Conservation (phyloP, 2,797 vertebrate species). For the Sandelia bainsii region DNA sequence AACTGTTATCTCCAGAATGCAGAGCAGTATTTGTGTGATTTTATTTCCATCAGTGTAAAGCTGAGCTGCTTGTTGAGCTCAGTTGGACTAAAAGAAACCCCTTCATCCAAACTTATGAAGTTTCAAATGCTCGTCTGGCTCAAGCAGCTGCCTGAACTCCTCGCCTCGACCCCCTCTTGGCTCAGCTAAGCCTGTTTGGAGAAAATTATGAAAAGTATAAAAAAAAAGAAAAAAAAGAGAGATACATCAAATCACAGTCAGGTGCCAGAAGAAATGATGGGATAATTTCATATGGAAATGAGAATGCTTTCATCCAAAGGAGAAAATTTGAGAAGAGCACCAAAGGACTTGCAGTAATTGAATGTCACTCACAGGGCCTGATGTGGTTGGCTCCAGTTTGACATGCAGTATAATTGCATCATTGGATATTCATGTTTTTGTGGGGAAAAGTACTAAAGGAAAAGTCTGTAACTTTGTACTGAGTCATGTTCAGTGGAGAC, state of each 20-base stretch:
- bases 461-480: constrained; percentile 24
- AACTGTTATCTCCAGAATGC: constrained; percentile 71
- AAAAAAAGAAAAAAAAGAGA: constrained; percentile 5
- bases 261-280: constrained; percentile 58
- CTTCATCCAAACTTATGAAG: constrained; percentile 54
- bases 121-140: constrained; percentile 53
- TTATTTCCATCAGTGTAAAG: constrained; percentile 45
- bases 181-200: constrained; percentile 48
- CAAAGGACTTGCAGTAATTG: constrained; percentile 58
- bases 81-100: constrained; percentile 32
- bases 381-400: constrained; percentile 19
- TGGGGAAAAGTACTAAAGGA: constrained; percentile 4
- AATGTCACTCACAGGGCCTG: constrained; percentile 55
- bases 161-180: constrained; percentile 49
- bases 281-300: constrained; percentile 65
- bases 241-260: constrained; percentile 39
- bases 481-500: constrained; percentile 37
- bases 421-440: constrained; percentile 24
- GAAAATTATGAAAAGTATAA: constrained; percentile 46
- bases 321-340: constrained; percentile 40
- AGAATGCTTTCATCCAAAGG: constrained; percentile 38
- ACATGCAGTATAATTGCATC: constrained; percentile 13
- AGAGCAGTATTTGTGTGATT: constrained; percentile 49
- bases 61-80: constrained; percentile 61
- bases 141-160: constrained; percentile 51